Percentiles rank a stretch among this genome's conserved stretches.
Conservation (phyloP, 2,113 vertebrate species). For the Eclectus roratus region DNA sequence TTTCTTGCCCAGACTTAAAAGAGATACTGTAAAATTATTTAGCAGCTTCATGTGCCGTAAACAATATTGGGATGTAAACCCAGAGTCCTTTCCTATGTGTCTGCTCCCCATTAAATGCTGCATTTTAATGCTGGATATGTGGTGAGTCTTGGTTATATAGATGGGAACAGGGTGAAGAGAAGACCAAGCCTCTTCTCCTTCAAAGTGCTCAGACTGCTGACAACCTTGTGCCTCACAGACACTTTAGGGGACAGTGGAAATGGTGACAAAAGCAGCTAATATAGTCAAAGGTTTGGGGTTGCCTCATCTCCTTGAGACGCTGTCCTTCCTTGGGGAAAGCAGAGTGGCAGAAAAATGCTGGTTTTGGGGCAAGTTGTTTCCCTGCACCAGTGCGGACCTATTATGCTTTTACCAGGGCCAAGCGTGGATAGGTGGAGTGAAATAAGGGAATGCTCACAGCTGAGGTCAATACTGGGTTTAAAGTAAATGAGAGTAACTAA, state of each 20-base stretch:
- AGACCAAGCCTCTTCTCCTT: not conserved
- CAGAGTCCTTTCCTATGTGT: not conserved
- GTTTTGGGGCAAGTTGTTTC: not conserved
- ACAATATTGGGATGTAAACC: not conserved
- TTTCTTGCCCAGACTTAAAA: slow-evolving; percentile 59
- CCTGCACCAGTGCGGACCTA: fast-evolving
- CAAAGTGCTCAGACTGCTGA: not conserved
- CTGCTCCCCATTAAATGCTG: not conserved
- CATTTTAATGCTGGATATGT: not conserved
- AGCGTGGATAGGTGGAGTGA: fast-evolving
- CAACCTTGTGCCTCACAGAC: not conserved
- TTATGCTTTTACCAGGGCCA: fast-evolving
- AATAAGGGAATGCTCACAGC: not conserved
- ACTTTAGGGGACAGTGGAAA: not conserved
- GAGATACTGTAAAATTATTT: slow-evolving; percentile 62
- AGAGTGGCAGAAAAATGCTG: not conserved
- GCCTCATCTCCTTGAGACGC: not conserved
- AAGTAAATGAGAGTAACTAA: not conserved
- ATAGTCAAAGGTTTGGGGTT: not conserved
- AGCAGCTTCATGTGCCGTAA: slow-evolving; percentile 46
- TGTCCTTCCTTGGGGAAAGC: not conserved
- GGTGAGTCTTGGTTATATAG: not conserved
- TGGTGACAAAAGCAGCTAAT: fast-evolving
- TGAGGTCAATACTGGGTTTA: not conserved
- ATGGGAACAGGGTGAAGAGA: not conserved